A percentile compares a stretch with the other conserved stretches of the same genome.
phyloP scores from a whole-genome alignment of 2,797 vertebrate genomes.

The Eleutherodactylus coqui region DNA sequence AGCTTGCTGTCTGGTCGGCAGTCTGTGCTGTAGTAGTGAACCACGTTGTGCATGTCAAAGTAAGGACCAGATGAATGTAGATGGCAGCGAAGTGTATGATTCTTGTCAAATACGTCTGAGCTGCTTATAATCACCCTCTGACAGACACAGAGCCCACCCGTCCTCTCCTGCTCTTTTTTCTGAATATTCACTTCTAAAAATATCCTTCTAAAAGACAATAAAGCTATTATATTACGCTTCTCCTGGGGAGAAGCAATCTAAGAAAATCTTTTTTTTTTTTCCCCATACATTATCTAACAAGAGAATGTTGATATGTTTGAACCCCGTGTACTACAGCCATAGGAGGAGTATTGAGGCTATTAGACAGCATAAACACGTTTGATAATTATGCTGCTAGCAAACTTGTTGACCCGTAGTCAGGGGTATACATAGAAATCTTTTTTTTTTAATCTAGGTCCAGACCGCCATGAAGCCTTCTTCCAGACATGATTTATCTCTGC shows the following conservation, averaged over 20 bases:
- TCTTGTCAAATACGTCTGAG: slow-evolving; percentile 39
- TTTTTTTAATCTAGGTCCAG: no score
- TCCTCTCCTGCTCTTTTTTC: neutral
- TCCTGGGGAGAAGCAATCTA: neutral
- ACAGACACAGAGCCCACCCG: neutral
- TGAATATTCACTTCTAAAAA: neutral
- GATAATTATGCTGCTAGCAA: neutral
- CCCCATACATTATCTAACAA: neutral
- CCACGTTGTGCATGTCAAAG: slow-evolving; percentile 9
- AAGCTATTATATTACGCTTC: neutral
- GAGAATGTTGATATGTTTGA: neutral
- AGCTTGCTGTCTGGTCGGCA: neutral
- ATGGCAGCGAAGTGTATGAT: slow-evolving; percentile 32
- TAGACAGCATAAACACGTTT: neutral
- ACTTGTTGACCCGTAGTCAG: neutral
- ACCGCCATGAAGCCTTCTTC: no score
- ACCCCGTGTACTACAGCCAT: neutral
- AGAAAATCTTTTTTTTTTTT: neutral
- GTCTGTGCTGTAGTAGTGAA: neutral
- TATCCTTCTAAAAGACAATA: slow-evolving; percentile 1
- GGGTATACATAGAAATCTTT: no score
- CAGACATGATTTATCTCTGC: no score
- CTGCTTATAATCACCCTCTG: slow-evolving; percentile 31
- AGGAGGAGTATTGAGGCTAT: neutral
- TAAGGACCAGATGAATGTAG: slow-evolving; percentile 14